Conservation (phyloP, 2,888 invertebrate species). For the Schizaphis graminum region DNA sequence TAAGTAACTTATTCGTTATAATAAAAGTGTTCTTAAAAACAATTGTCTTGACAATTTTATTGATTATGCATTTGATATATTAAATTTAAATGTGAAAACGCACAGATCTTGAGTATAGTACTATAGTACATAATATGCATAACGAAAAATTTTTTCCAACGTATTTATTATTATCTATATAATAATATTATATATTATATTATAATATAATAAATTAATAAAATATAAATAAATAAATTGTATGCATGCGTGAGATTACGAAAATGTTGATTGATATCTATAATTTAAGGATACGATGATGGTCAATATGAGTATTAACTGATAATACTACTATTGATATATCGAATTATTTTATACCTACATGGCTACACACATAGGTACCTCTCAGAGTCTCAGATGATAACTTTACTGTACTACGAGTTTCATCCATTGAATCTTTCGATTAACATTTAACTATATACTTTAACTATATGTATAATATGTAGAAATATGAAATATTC, state of each 20-base stretch:
- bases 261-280: background rate
- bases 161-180: background rate
- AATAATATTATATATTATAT: background rate
- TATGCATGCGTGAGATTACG: background rate
- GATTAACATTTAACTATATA: background rate
- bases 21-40: slow-evolving; percentile 2
- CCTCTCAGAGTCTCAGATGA: background rate
- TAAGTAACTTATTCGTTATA: background rate
- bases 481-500: background rate
- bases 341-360: background rate
- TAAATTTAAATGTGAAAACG: background rate
- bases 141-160: background rate
- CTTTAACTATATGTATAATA: too few relatives aligned
- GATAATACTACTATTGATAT: background rate
- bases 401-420: background rate
- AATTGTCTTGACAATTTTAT: background rate
- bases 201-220: background rate
- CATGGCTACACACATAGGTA: background rate
- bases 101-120: background rate
- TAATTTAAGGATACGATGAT: background rate
- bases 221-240: background rate
- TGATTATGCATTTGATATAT: background rate
- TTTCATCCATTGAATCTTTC: background rate
- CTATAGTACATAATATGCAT: background rate
- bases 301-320: background rate